Evolutionary conservation across 2,797 vertebrate genomes (phyloP), one percentile per base, ranked within the genome.

Genomic region (Spinus olivaceus): DNA sequence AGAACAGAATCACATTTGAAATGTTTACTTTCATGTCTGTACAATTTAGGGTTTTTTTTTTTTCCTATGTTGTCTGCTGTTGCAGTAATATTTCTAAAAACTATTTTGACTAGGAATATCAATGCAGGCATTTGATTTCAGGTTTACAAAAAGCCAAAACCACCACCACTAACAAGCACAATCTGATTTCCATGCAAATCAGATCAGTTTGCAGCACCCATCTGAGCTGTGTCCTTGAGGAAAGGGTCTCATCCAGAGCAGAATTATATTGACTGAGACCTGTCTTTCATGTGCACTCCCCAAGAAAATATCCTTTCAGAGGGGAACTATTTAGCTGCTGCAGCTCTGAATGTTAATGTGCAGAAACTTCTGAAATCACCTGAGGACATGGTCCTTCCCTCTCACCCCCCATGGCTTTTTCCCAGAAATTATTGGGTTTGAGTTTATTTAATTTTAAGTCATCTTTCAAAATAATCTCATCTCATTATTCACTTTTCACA

Each of bases 1-100:
- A 76, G 24, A 83, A 63, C 3, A 60, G 46, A 72, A 64, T 54
- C 16, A 32, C 11, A 50, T 57, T 53, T 61, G 9, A 79, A 57
- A 3, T 0, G 0, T 35, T 71, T 41, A n/a, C 1, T 50, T 64
- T 73, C 24, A 39, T 39, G 8, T 7, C 12, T 30, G 4, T 35
- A 42, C 1, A 3, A 35, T 60, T 59, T 49, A 6, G 3, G 15
- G 0, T 9, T n/a, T n/a, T 10, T 37, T 15, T 32, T 70, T 15
- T 65, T 84, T n/a, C 28, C 32, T 57, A 3, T 27, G 10, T 22
- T 51, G 1, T 19, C 27, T 39, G 19, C 11, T 53, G 2, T 20
- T 78, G 51, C 24, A 28, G 12, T 35, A 72, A n/a, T 16, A 72
- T 39, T 80, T 71, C 10, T 46, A 50, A 46, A 51, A 83, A 17